phyloP scores from a whole-genome alignment of 2,113 vertebrate species.

The Camelus bactrianus region DNA sequence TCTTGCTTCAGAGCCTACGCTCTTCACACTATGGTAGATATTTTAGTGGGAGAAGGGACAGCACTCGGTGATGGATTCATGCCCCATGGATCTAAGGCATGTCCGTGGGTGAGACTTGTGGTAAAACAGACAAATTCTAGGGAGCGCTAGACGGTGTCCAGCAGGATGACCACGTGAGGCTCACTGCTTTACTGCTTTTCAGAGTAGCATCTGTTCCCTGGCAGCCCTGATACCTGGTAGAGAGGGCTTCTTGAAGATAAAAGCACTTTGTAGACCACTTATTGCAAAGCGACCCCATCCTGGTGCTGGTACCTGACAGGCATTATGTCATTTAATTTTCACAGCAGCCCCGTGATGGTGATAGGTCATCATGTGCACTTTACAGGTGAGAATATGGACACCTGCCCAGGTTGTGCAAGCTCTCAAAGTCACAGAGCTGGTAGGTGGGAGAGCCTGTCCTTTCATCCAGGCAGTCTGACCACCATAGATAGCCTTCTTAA shows the following conservation, averaged over 20 bases:
- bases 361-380: accelerated
- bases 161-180: background rate
- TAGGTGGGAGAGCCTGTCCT: background rate
- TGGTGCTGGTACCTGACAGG: background rate
- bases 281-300: background rate
- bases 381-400: background rate
- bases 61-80: background rate
- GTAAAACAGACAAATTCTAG: background rate
- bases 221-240: no score
- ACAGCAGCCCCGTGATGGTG: accelerated
- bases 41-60: background rate
- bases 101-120: background rate
- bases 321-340: background rate
- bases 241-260: background rate
- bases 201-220: background rate
- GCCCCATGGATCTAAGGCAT: background rate
- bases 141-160: background rate
- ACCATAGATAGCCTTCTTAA: background rate
- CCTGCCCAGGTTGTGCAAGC: background rate
- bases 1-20: background rate
- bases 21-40: background rate
- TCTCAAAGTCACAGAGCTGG: background rate
- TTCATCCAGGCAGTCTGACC: background rate
- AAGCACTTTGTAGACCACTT: background rate
- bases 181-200: background rate